A percentile compares a stretch with the other conserved stretches of the same genome.
These are phyloP conservation scores for Rhyacophila evoluta DNA, from an alignment of 2,888 invertebrate genomes.

Conservation along the genomic window DNA sequence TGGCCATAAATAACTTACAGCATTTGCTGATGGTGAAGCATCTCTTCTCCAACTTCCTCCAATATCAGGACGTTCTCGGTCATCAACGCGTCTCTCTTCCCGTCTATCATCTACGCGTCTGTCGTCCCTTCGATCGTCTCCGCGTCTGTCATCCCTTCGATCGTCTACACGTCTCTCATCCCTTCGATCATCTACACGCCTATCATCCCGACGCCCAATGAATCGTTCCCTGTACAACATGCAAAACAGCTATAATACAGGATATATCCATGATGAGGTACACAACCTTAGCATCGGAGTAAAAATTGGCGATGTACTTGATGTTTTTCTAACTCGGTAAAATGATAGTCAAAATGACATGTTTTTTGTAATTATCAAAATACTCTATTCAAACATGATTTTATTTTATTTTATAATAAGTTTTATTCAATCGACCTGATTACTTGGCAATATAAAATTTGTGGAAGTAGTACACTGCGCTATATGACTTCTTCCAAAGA, in stretches of 20 bases:
- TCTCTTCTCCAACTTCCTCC: conserved; percentile 64
- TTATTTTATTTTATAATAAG: too few species aligned
- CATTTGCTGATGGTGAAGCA: conserved; percentile 60
- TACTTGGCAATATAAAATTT: too few species aligned
- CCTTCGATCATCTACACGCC: conserved; percentile 51
- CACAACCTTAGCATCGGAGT: conserved; percentile 49
- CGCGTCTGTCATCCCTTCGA: conserved; percentile 34
- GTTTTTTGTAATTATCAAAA: too few species aligned
- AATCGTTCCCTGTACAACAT: conserved; percentile 38
- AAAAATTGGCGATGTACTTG: too few species aligned
- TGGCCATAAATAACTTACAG: neutral
- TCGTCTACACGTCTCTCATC: conserved; percentile 35
- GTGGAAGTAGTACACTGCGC: too few species aligned
- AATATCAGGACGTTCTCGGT: conserved; percentile 55
- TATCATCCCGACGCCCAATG: conserved; percentile 23
- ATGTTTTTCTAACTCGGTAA: too few species aligned
- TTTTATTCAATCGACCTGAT: too few species aligned
- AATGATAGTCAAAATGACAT: too few species aligned
- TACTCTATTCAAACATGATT: too few species aligned
- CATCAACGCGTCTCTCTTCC: conserved; percentile 41
- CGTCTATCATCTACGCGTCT: conserved; percentile 26
- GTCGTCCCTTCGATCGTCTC: conserved; percentile 47
- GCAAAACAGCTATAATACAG: too few species aligned
- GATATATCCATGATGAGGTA: neutral
- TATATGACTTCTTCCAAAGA: too few species aligned